A percentile compares a stretch with the other conserved stretches of the same genome.
Evolutionary conservation across 2,113 vertebrate species (phyloP).

Genomic region (Prinia subflava): DNA sequence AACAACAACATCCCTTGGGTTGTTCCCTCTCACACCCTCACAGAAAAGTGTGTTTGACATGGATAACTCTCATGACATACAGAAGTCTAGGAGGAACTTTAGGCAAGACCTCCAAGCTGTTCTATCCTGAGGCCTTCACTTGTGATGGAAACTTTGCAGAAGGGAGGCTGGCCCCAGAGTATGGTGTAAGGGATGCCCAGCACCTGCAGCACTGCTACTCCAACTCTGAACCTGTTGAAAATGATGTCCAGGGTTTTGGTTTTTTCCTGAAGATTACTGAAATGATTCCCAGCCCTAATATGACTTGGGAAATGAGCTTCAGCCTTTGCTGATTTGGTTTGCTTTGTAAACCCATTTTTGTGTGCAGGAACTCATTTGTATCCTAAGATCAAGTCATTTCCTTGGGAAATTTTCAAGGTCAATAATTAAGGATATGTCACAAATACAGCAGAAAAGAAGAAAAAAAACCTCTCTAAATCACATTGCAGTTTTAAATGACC

Average conservation of each 20-base stretch:
- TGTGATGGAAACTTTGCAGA: neutral
- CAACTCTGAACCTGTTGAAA: neutral
- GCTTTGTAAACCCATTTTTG: neutral
- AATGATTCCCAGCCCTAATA: neutral
- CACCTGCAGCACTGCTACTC: accelerated
- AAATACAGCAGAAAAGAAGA: neutral
- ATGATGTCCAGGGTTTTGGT: accelerated
- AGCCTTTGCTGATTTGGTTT: neutral
- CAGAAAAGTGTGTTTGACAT: neutral
- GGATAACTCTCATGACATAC: neutral
- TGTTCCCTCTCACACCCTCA: neutral
- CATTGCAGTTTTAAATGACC: neutral
- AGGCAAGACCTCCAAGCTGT: neutral
- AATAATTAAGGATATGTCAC: neutral
- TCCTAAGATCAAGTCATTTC: neutral
- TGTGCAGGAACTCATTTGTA: neutral
- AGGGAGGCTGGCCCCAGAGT: neutral
- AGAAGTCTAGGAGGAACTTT: neutral
- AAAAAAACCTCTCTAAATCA: neutral
- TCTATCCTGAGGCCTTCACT: neutral
- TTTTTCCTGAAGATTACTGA: neutral
- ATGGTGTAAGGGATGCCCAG: neutral
- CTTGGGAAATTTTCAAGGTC: neutral
- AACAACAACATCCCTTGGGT: neutral
- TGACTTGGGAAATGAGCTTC: neutral